phyloP scores from a whole-genome alignment of 2,888 invertebrate genomes.

The Linyphia triangularis region DNA sequence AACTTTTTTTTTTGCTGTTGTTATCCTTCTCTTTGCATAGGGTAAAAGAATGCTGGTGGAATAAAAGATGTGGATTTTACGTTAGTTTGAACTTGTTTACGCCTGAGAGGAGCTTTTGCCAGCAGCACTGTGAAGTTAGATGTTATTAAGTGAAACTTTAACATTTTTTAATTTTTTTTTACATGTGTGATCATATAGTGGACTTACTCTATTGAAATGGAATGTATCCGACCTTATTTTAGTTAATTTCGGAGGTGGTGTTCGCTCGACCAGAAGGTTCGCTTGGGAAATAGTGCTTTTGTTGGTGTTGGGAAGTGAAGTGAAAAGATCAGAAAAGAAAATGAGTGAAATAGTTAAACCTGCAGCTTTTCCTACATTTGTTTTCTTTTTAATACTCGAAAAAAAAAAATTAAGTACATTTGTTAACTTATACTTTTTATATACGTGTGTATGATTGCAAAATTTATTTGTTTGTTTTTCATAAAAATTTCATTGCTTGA shows the following conservation, averaged over 20 bases:
- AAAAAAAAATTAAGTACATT: too few relatives aligned
- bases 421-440: too few relatives aligned
- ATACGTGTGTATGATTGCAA: too few relatives aligned
- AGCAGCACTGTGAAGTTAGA: conserved; percentile 13
- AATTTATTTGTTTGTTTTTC: too few relatives aligned
- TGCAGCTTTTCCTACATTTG: too few relatives aligned
- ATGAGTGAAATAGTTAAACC: too few relatives aligned
- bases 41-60: neutral
- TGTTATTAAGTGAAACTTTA: conserved; percentile 43
- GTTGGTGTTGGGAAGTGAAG: neutral
- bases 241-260: neutral
- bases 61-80: conserved; percentile 35
- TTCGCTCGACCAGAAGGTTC: neutral
- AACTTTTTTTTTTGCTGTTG: neutral
- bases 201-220: neutral
- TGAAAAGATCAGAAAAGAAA: neutral
- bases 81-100: conserved; percentile 25
- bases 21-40: neutral
- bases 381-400: too few relatives aligned
- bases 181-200: neutral
- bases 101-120: neutral
- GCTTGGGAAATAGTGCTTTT: neutral
- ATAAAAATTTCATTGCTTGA: too few relatives aligned
- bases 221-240: neutral
- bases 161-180: neutral